A percentile compares a stretch with the other conserved stretches of the same genome.
These are phyloP conservation scores for Allacma fusca DNA, from an alignment of 2,888 invertebrate genomes.

Conservation along the genomic window DNA sequence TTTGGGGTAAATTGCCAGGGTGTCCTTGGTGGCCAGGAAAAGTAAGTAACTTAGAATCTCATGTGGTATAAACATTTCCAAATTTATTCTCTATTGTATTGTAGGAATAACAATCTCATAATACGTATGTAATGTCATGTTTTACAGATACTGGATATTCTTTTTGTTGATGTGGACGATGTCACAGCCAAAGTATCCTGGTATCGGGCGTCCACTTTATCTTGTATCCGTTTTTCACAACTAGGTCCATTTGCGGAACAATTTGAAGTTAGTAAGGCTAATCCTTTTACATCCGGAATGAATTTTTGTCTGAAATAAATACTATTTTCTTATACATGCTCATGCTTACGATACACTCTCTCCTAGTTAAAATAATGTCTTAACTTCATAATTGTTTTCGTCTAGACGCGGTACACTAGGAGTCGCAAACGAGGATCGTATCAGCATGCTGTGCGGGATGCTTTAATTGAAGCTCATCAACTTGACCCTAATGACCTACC, in stretches of 20 bases:
- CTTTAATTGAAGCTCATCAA: conserved; percentile 53
- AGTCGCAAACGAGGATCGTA: conserved; percentile 50
- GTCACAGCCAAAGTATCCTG: conserved; percentile 54
- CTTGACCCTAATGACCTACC: conserved; percentile 48
- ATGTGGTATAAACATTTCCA: not conserved
- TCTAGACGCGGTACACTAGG: conserved; percentile 52
- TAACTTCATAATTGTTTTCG: not conserved
- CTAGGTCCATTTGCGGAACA: conserved; percentile 51
- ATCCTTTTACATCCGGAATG: conserved; percentile 2
- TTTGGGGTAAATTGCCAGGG: conserved; percentile 87
- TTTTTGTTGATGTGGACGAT: conserved; percentile 41
- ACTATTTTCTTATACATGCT: conserved; percentile 24
- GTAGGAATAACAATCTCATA: not conserved
- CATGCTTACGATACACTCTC: not conserved
- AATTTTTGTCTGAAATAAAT: conserved; percentile 36
- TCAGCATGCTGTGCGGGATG: conserved; percentile 56
- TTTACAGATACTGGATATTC: conserved; percentile 54
- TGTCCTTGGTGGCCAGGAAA: conserved; percentile 92
- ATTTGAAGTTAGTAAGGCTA: conserved; percentile 53
- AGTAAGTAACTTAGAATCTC: conserved; percentile 64
- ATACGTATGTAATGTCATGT: conserved; percentile 16
- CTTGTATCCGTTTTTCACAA: conserved; percentile 52
- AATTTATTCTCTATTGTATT: not conserved
- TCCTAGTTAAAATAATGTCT: not conserved
- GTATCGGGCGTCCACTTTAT: conserved; percentile 53